Conservation (phyloP, 2,797 vertebrate genomes). For the Mus caroli region DNA sequence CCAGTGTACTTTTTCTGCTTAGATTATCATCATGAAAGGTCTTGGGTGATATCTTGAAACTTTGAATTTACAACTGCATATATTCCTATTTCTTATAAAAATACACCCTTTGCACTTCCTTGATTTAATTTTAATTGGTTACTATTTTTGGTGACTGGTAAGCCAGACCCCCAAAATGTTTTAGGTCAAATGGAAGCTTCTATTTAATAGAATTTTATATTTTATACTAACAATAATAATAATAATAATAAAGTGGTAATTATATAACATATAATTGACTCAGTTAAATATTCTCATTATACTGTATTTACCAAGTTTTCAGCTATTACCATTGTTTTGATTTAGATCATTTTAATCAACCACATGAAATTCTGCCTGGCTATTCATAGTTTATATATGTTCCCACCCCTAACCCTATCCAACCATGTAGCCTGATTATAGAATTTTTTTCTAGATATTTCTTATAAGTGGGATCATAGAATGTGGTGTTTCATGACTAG, state of each 20-base stretch:
- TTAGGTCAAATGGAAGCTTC: background rate
- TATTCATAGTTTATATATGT: background rate
- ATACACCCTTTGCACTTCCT: background rate
- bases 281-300: background rate
- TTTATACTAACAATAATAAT: background rate
- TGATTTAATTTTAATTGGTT: background rate
- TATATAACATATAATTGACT: background rate
- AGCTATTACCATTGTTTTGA: background rate
- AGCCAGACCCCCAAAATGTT: background rate
- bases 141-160: background rate
- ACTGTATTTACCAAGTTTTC: background rate
- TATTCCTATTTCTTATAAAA: background rate
- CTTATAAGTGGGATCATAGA: background rate
- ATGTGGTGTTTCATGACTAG: background rate
- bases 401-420: background rate
- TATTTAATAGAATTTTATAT: background rate
- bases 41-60: background rate
- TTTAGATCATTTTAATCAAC: background rate
- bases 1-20: background rate
- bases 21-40: conserved; percentile 38
- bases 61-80: background rate
- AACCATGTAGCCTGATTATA: background rate
- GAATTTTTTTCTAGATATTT: conserved; percentile 14
- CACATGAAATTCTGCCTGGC: background rate
- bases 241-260: background rate